These are phyloP conservation scores for Patagioenas fasciata DNA, from an alignment of 2,113 vertebrate genomes.

Conservation along the genomic window DNA sequence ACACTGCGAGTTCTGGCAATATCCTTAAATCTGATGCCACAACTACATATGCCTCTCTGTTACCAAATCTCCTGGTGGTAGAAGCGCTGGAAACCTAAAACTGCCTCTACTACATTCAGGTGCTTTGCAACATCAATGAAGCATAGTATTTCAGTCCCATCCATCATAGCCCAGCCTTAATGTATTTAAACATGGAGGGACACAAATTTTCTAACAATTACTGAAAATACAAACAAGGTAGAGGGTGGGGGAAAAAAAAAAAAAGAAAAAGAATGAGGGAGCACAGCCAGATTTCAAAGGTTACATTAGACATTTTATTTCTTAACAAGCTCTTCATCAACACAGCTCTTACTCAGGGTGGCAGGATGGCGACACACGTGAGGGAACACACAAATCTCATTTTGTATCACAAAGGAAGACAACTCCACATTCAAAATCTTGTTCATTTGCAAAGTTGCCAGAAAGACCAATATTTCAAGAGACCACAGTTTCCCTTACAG, in stretches of 20 bases:
- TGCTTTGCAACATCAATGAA: not conserved
- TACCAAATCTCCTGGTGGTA: not conserved
- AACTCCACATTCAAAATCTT: not conserved
- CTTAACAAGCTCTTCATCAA: not conserved
- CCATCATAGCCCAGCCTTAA: not conserved
- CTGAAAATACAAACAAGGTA: not conserved
- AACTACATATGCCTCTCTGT: not conserved
- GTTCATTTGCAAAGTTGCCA: not conserved
- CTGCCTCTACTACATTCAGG: not conserved
- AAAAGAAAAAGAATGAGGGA: not conserved
- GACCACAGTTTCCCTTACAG: not conserved
- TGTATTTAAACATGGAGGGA: not conserved
- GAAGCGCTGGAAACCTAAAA: not conserved
- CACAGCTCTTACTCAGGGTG: not conserved
- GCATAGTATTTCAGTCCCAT: not conserved
- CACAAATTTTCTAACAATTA: not conserved
- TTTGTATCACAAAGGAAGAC: not conserved
- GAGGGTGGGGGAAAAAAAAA: not conserved
- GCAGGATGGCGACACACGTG: not conserved
- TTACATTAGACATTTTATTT: not conserved
- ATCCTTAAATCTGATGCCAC: not conserved
- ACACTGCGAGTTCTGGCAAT: not conserved
- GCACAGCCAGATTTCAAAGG: not conserved
- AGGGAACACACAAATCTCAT: not conserved
- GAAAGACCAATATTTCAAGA: not conserved